Conservation (phyloP, 2,113 vertebrate species). For the Ophiodon elongatus region DNA sequence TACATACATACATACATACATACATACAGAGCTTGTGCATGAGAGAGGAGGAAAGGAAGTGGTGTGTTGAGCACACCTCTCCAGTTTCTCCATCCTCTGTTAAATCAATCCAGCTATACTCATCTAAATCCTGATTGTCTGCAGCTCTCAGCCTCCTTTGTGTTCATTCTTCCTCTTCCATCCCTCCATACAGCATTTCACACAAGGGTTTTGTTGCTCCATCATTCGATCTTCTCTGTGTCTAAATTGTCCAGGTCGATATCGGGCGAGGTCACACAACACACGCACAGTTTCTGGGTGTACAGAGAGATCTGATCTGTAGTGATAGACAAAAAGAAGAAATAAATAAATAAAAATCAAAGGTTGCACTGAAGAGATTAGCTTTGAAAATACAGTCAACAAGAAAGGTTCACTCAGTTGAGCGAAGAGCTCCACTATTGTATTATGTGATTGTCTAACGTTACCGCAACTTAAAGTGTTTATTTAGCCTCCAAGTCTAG, state of each 20-base stretch:
- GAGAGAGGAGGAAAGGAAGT: not conserved
- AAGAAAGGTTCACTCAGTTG: not conserved
- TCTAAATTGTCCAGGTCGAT: conserved; percentile 85
- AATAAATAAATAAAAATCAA: not conserved
- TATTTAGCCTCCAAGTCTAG: too few species aligned
- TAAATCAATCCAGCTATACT: not conserved
- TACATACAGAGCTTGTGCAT: not conserved
- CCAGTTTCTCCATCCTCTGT: not conserved
- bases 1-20: too few species aligned
- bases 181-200: not conserved
- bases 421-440: not conserved
- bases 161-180: not conserved
- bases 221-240: conserved; percentile 75
- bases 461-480: too few species aligned
- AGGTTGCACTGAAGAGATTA: not conserved
- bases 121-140: conserved; percentile 48
- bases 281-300: conserved; percentile 85
- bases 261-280: conserved; percentile 80
- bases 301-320: conserved; percentile 78
- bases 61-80: not conserved
- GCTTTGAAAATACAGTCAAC: not conserved
- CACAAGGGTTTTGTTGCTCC: not conserved
- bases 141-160: not conserved
- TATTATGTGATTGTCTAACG: too few species aligned
- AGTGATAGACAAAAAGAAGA: conserved; percentile 14